Conservation (phyloP, 2,888 invertebrate genomes). For the Drosophila nigritarsus region DNA sequence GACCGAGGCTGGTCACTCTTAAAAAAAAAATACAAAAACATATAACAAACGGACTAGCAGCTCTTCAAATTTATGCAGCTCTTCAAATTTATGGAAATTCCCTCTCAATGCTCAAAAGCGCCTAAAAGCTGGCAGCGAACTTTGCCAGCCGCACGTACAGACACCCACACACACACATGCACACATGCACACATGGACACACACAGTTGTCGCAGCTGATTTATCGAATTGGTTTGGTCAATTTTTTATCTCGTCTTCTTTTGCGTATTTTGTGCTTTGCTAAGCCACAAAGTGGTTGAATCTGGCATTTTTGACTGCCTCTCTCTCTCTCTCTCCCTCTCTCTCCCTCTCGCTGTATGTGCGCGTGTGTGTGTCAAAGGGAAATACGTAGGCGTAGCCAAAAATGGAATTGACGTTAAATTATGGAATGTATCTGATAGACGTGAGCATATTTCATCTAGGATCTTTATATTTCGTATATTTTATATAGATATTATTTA, state of each 20-base stretch:
- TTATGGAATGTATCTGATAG: neutral
- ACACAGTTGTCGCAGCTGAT: constrained; percentile 22
- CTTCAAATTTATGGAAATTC: constrained; percentile 44
- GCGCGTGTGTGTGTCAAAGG: constrained; percentile 12
- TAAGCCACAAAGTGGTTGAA: neutral
- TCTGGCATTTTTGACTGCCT: neutral
- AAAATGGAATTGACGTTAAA: constrained; percentile 12
- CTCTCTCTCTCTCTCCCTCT: neutral
- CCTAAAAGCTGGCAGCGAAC: constrained; percentile 66
- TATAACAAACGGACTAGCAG: constrained; percentile 28
- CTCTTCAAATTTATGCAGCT: constrained; percentile 41
- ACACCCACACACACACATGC: neutral
- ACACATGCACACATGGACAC: neutral
- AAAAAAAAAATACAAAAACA: neutral
- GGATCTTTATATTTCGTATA: neutral
- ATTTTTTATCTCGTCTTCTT: constrained; percentile 27
- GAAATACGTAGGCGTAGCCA: constrained; percentile 25
- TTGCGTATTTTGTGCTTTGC: constrained; percentile 9
- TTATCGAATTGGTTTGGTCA: constrained; percentile 39
- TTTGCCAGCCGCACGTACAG: constrained; percentile 9
- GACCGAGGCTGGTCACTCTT: constrained; percentile 51
- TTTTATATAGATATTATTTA: neutral
- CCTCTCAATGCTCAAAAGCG: constrained; percentile 7
- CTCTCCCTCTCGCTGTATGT: too few species aligned
- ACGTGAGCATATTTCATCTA: neutral